Base-by-base conservation (phyloP, 1,140 invertebrate species). In the Mylabris phalerata region DNA sequence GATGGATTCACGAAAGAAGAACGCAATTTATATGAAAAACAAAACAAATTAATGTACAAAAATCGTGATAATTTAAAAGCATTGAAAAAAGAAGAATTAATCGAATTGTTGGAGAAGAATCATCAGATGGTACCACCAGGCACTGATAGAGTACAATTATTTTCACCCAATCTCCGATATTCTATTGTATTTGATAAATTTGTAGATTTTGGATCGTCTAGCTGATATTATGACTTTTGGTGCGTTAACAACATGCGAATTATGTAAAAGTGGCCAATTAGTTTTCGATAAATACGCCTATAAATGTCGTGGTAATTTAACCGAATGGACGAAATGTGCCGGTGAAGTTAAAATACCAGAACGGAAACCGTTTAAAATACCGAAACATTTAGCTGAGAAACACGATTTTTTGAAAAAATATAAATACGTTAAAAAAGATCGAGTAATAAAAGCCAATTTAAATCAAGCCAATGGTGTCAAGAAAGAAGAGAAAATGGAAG, bases 221-320 rank as follows among this genome's bases (percentile, higher is more conserved):
- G 79, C 87, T 9, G 96, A 98, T 76, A 77, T 83, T 27, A 86
- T 98, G 81, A 80, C 84, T 3, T 97, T 98, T 82, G 97, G 97
- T 48, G 82, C 84, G 26, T 75, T 95, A 9, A 69, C 83, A 52
- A 81, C 81, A 0, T 98, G 96, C 73, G 71, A 82, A 4, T 84
- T 88, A 67, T 99, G 97, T 71, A 84, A 84, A 55, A 72, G 77
- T 39, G 87, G 88, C 7, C 85, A 92, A 67, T 78, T 93, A 10
- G 70, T 80, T 49, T 88, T 84, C 59, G 82, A 82, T 54, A 87
- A 85, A 65, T 84, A 84, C 19, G 88, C 88, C 1, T 96, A 95
- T 69, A 75, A 80, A 59, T 96, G 93, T 70, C 72, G 71, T 52
- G 95, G 95, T 43, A 78, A 88, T 73, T 65, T 95, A 38, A 88